These are phyloP conservation scores for Lepidurus couesii DNA, from an alignment of 1,140 invertebrate species.

Conservation along the genomic window DNA sequence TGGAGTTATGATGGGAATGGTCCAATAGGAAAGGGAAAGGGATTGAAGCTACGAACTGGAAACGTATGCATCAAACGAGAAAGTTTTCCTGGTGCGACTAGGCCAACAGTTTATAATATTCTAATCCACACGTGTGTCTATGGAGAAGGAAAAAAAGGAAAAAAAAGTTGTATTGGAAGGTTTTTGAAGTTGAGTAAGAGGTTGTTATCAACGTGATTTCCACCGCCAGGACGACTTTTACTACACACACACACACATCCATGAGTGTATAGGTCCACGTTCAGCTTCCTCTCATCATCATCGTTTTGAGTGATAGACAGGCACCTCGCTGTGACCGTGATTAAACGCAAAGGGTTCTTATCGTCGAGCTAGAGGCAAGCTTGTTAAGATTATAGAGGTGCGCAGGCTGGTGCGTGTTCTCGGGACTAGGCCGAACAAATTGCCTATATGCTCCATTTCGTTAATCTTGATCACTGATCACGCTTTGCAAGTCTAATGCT, in stretches of 20 bases:
- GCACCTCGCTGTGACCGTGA: slow-evolving; percentile 13
- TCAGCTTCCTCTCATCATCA: not conserved
- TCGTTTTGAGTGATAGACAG: not conserved
- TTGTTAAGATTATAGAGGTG: not conserved
- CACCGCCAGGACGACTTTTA: too few species aligned
- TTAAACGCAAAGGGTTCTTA: slow-evolving; percentile 10
- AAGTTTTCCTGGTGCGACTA: too few species aligned
- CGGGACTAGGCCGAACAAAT: not conserved
- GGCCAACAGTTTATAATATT: too few species aligned
- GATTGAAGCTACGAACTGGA: too few species aligned
- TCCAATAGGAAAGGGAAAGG: too few species aligned
- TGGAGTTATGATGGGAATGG: too few species aligned
- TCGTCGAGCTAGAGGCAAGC: not conserved
- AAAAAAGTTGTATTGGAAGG: not conserved
- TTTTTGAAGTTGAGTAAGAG: slow-evolving; percentile 20
- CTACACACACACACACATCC: too few species aligned
- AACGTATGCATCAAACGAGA: too few species aligned
- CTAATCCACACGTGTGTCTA: too few species aligned
- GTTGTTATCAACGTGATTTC: not conserved
- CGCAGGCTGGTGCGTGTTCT: not conserved
- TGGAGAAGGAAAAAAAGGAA: too few species aligned
- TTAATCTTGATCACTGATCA: not conserved
- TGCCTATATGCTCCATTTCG: not conserved
- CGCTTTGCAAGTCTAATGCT: not conserved
- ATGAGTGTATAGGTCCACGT: too few species aligned